These are phyloP conservation scores for Lathamus discolor DNA, from an alignment of 2,113 vertebrate species.

Conservation along the genomic window DNA sequence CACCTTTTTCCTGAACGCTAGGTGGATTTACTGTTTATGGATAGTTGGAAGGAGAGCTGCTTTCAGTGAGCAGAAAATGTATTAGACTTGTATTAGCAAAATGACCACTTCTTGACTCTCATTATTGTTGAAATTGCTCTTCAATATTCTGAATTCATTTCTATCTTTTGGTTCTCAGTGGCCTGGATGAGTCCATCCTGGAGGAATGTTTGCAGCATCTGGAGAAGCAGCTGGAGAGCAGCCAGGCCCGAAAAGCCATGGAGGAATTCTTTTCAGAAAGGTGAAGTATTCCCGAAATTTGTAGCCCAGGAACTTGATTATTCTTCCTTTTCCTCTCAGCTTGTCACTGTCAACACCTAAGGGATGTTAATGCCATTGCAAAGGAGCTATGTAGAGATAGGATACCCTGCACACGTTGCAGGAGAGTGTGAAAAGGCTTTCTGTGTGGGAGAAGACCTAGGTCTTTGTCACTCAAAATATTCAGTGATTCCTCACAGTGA, in stretches of 20 bases:
- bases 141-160: background rate
- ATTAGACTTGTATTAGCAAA: background rate
- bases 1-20: background rate
- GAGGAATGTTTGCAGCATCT: constrained; percentile 96
- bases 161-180: constrained; percentile 72
- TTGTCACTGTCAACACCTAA: background rate
- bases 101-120: background rate
- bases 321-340: background rate
- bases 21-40: background rate
- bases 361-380: background rate
- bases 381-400: background rate
- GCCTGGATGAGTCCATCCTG: constrained; percentile 92
- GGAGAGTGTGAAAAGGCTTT: background rate
- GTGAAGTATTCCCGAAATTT: constrained; percentile 62
- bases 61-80: background rate
- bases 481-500: fast-evolving
- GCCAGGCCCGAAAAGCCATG: constrained; percentile 95
- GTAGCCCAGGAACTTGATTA: background rate
- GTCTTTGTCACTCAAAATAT: background rate
- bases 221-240: constrained; percentile 96
- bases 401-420: background rate
- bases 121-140: background rate
- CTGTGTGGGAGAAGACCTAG: background rate
- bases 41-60: background rate
- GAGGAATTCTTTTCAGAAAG: constrained; percentile 97